Evolutionary conservation across 2,113 vertebrate species (phyloP).

Genomic region (Machaerirhynchus nigripectus): DNA sequence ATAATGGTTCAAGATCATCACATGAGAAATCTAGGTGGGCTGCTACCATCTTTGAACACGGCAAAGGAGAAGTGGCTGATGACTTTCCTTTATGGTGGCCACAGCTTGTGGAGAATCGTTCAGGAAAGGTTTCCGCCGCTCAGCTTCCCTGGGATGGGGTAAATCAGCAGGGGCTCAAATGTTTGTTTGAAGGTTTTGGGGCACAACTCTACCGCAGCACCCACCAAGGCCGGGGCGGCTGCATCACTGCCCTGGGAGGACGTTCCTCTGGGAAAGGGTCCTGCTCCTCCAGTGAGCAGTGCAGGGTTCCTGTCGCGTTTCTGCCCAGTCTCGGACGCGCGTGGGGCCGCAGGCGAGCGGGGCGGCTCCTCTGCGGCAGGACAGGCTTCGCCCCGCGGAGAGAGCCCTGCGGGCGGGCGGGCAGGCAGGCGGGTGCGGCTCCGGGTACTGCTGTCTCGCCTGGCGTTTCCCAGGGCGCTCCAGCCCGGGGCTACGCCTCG

Average conservation of each 20-base stretch:
- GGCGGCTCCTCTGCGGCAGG: neutral
- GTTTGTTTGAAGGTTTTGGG: neutral
- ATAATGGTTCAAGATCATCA: neutral
- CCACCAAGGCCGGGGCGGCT: rapidly evolving
- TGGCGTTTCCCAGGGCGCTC: neutral
- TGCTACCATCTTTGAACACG: neutral
- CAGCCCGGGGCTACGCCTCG: neutral
- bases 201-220: neutral
- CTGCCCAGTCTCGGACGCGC: neutral
- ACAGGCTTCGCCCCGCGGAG: neutral
- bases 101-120: neutral
- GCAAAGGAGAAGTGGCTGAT: neutral
- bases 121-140: neutral
- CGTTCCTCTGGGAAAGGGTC: neutral
- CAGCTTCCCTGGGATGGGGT: neutral
- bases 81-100: neutral
- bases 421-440: neutral
- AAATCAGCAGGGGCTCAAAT: neutral
- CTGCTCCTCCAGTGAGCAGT: rapidly evolving
- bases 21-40: neutral
- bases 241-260: neutral
- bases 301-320: neutral
- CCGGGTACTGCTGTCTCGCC: neutral
- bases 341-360: neutral
- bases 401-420: neutral